Evolutionary conservation across 2,888 invertebrate genomes (phyloP).

Genomic region (Pollenia griseotomentosa): DNA sequence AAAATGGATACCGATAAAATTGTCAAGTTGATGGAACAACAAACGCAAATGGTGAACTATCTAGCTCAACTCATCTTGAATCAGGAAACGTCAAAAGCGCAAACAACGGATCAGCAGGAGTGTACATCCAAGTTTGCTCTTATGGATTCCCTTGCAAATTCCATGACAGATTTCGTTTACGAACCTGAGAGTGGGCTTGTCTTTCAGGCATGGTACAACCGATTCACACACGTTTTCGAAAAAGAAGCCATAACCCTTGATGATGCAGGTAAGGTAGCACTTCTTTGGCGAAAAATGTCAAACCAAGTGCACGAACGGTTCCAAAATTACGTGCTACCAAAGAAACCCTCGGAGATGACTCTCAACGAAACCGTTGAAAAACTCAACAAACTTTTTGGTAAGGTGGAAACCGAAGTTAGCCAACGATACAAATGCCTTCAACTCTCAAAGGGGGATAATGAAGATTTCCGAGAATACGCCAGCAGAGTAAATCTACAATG

Average conservation of each 20-base stretch:
- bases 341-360: not conserved
- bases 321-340: not conserved
- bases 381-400: constrained; percentile 1
- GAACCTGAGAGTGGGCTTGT: constrained; percentile 4
- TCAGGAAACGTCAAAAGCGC: not conserved
- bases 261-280: not conserved
- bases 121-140: not conserved
- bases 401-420: not conserved
- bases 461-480: not conserved
- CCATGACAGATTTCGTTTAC: constrained; percentile 4
- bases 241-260: not conserved
- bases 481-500: not conserved
- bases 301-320: not conserved
- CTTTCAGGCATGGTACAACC: not conserved
- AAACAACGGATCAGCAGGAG: not conserved
- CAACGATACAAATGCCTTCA: constrained; percentile 1
- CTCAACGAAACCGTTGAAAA: not conserved
- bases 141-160: constrained; percentile 1
- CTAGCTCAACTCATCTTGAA: not conserved
- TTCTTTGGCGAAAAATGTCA: constrained; percentile 5
- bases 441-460: not conserved
- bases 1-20: not conserved
- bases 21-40: not conserved
- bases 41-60: not conserved
- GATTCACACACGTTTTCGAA: not conserved